Conservation (phyloP, 2,797 vertebrate species). For the Phaenicophaeus curvirostris region DNA sequence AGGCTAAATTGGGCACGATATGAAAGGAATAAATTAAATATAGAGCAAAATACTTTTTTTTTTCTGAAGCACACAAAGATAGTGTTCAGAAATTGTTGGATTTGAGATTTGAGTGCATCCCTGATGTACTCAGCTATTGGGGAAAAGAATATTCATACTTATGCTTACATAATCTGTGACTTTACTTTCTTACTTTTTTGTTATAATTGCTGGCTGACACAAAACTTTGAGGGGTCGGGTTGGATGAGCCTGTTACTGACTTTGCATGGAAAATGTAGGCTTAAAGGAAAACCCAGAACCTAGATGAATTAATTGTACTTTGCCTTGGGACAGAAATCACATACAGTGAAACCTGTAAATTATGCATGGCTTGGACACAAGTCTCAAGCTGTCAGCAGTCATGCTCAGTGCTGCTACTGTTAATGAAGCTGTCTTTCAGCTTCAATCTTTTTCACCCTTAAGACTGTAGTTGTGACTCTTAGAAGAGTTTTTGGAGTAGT, state of each 20-base stretch:
- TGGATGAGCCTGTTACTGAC: background rate
- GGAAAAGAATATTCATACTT: background rate
- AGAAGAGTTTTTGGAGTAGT: background rate
- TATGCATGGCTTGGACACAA: background rate
- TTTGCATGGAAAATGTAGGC: background rate
- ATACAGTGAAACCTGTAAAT: background rate
- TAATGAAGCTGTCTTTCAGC: background rate
- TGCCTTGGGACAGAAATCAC: background rate
- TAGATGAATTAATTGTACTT: background rate
- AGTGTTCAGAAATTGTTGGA: background rate
- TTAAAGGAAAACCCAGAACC: background rate
- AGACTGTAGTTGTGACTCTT: background rate
- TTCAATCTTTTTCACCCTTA: background rate
- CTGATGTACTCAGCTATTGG: background rate
- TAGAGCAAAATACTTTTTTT: background rate
- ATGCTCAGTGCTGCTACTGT: background rate
- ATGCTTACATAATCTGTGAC: background rate
- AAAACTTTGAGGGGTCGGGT: background rate
- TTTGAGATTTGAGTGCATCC: background rate
- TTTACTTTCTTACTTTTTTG: background rate
- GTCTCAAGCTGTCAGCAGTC: background rate
- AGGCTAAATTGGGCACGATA: background rate
- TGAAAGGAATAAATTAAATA: constrained; percentile 13
- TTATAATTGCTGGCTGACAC: background rate
- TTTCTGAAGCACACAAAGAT: background rate